Evolutionary conservation across 2,888 invertebrate genomes (phyloP).

Genomic region (Sesia bembeciformis): DNA sequence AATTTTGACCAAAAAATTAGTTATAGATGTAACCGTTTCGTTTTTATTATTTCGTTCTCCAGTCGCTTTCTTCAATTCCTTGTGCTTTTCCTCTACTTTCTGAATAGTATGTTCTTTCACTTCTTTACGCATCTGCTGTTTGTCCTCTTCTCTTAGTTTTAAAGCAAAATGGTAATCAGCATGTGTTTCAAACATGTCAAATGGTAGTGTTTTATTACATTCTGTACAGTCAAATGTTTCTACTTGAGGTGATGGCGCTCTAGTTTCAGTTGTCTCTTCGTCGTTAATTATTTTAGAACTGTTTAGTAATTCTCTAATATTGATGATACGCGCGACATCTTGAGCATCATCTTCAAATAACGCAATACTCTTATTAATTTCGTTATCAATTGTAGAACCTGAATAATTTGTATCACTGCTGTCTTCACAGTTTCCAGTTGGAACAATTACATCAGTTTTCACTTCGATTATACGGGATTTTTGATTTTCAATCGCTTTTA

Average conservation of each 20-base stretch:
- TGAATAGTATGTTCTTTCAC: slow-evolving; percentile 21
- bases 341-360: slow-evolving; percentile 53
- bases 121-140: slow-evolving; percentile 36
- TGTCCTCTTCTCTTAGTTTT: slow-evolving; percentile 76
- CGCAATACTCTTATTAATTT: slow-evolving; percentile 63
- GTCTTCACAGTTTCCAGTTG: slow-evolving; percentile 43
- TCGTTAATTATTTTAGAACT: background rate
- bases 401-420: slow-evolving; percentile 58
- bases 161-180: slow-evolving; percentile 83
- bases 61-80: slow-evolving; percentile 10
- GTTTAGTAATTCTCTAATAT: slow-evolving; percentile 34
- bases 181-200: slow-evolving; percentile 78
- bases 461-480: slow-evolving; percentile 5
- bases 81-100: slow-evolving; percentile 9
- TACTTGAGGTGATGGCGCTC: slow-evolving; percentile 5
- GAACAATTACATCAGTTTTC: slow-evolving; percentile 23
- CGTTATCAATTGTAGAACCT: slow-evolving; percentile 58
- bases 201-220: slow-evolving; percentile 76
- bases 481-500: slow-evolving; percentile 7
- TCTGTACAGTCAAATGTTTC: slow-evolving; percentile 71
- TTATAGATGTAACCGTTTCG: slow-evolving; percentile 32
- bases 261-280: background rate
- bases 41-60: slow-evolving; percentile 21
- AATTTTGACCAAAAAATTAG: slow-evolving; percentile 63
- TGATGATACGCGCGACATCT: slow-evolving; percentile 37